These are phyloP conservation scores for Pseudocheirus occidentalis DNA, from an alignment of 2,797 vertebrate species.

Conservation along the genomic window DNA sequence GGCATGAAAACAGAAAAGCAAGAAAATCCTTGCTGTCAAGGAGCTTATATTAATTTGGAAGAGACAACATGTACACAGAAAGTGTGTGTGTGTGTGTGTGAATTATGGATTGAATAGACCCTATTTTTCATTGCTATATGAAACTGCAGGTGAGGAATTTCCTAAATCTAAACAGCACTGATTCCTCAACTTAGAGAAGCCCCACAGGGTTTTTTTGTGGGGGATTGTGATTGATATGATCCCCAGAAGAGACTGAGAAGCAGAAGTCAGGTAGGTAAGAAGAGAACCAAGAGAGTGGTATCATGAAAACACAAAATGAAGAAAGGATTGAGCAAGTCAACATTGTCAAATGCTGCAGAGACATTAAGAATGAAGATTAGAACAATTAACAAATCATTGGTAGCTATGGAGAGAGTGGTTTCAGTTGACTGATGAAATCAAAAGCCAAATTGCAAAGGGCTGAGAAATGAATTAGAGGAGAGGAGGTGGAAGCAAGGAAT, in stretches of 20 bases:
- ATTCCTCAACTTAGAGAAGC: not conserved
- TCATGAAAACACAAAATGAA: not conserved
- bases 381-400: not conserved
- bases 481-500: too few relatives aligned
- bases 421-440: not conserved
- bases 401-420: not conserved
- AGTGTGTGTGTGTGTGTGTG: too few relatives aligned
- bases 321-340: not conserved
- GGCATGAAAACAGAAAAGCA: not conserved
- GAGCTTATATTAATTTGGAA: not conserved
- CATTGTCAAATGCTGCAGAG: not conserved
- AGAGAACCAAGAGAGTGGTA: not conserved
- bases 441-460: too few relatives aligned
- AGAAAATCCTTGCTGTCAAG: not conserved
- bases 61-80: not conserved
- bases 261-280: not conserved
- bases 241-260: not conserved
- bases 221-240: not conserved
- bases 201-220: not conserved
- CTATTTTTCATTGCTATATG: not conserved
- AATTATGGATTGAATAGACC: not conserved
- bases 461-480: too few relatives aligned
- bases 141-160: not conserved
- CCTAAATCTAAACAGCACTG: not conserved
- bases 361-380: not conserved